Conservation (phyloP, 2,888 invertebrate species). For the Cactoblastis cactorum region DNA sequence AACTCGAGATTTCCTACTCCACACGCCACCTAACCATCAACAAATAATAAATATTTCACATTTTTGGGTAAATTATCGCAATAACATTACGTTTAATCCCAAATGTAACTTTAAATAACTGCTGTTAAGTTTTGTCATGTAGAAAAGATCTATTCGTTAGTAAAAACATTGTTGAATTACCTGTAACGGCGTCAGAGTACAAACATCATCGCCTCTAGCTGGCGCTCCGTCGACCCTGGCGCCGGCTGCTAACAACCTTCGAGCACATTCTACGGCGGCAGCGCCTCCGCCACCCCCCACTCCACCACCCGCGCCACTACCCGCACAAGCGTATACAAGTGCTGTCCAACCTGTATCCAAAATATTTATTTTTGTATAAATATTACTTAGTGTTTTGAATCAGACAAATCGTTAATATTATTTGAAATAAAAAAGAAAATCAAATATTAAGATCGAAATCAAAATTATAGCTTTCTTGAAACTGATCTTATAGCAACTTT, state of each 20-base stretch:
- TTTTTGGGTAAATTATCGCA: too few species aligned
- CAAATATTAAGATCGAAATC: too few species aligned
- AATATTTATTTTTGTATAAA: slow-evolving; percentile 25
- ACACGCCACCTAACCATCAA: slow-evolving; percentile 81
- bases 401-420: too few species aligned
- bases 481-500: too few species aligned
- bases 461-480: too few species aligned
- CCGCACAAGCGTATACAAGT: slow-evolving; percentile 85
- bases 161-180: slow-evolving; percentile 61
- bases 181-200: slow-evolving; percentile 93
- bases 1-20: slow-evolving; percentile 90
- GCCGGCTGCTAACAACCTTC: slow-evolving; percentile 87
- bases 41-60: neutral
- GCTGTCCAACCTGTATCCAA: slow-evolving; percentile 86
- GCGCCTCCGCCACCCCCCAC: slow-evolving; percentile 52
- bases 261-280: slow-evolving; percentile 79
- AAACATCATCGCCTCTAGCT: slow-evolving; percentile 88
- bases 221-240: slow-evolving; percentile 93
- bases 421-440: too few species aligned
- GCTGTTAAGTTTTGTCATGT: neutral
- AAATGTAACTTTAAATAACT: neutral
- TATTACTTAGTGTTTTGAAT: too few species aligned
- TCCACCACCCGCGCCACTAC: slow-evolving; percentile 29
- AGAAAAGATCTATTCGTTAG: too few species aligned
- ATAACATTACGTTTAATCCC: too few species aligned